Evolutionary conservation across 2,113 vertebrate genomes (phyloP).

Genomic region (cat (Felis catus)): F.catus_Fca126_mat1.0 CM031412.1:136410001-136410500

Average conservation of each 20-base stretch:
- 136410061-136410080: constrained; percentile 18
- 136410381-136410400: constrained; percentile 63
- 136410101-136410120: constrained; percentile 31
- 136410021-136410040: constrained; percentile 12
- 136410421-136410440: constrained; percentile 52
- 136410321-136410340: neutral
- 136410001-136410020: neutral
- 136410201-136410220: neutral
- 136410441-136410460: constrained; percentile 70
- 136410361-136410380: neutral
- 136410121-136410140: constrained; percentile 1
- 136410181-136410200: neutral
- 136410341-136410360: constrained; percentile 37
- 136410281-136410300: neutral
- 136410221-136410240: neutral
- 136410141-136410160: neutral
- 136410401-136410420: constrained; percentile 57
- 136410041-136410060: constrained; percentile 25
- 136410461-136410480: constrained; percentile 19
- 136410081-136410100: neutral
- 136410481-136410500: constrained; percentile 35
- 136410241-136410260: neutral
- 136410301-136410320: neutral
- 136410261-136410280: neutral
- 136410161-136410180: neutral